Evolutionary conservation across 2,797 vertebrate genomes (phyloP), one percentile per base, ranked within the genome.

Genomic region (Danio kyathit): DNA sequence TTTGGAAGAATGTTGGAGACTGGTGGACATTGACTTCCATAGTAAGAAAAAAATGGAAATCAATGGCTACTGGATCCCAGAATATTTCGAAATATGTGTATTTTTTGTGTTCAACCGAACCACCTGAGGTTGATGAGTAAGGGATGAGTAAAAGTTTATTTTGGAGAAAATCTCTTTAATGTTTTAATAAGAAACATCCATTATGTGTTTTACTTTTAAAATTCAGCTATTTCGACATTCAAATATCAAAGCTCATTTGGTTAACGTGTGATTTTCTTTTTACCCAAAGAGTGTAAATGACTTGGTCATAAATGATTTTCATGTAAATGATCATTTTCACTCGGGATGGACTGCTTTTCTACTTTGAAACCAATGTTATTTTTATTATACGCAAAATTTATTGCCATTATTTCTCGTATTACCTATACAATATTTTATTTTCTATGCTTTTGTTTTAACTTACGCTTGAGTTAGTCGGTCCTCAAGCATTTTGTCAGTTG

Each of bases 301-400:
- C 29, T 52, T 7, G 43, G 40, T 66, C 51, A 17, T 38, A 48
- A 43, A 66, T n/a, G 19, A 77, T 46, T 29, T 77, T 69, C 6
- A 51, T 78, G 41, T 77, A 48, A 69, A 67, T 46, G 19, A 46
- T 57, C 41, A 29, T 57, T 14, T 67, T 77, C 54, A 49, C 52
- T 59, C 64, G 49, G 76, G 65, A 78, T 1, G 5, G 64, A 43
- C 40, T n/a, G 19, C 16, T 59, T n/a, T 77, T 48, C 1, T 56
- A 66, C 13, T 65, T 65, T 21, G 3, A 19, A 44, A 54, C 12
- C 46, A 17, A 51, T 61, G 14, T 66, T n/a, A 41, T 38, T 52
- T 40, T 44, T 8, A 29, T 44, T 16, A 56, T 57, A 49, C 10
- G 4, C 44, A 13, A 46, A 6, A 59, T 46, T 14, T 0, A 10